phyloP scores from a whole-genome alignment of 1,140 invertebrate species.

The Acyrthosiphon pisum region DNA sequence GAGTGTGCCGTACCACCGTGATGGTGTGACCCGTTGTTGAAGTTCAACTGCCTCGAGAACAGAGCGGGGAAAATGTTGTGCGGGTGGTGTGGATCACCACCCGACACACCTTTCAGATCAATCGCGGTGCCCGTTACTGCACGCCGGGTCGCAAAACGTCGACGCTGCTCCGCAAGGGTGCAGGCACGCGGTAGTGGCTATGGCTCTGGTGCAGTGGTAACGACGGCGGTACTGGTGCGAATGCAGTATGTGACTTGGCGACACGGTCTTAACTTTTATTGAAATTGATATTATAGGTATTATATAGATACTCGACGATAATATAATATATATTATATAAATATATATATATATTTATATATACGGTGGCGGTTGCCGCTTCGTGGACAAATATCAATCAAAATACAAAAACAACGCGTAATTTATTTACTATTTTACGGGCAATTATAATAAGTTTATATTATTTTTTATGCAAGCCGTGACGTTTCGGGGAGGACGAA shows the following conservation, averaged over 20 bases:
- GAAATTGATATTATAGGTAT: neutral
- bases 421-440: too few relatives aligned
- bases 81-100: conserved; percentile 68
- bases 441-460: too few relatives aligned
- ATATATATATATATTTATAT: too few relatives aligned
- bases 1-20: conserved; percentile 50
- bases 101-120: conserved; percentile 56
- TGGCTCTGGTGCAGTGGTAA: neutral
- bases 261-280: neutral
- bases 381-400: neutral
- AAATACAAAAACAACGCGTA: neutral
- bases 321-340: too few relatives aligned
- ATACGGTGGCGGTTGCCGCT: neutral
- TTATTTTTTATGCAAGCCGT: neutral
- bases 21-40: conserved; percentile 63
- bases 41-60: conserved; percentile 85
- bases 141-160: conserved; percentile 32
- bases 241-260: neutral
- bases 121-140: conserved; percentile 54
- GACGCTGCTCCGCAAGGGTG: neutral
- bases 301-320: neutral
- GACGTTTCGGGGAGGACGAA: neutral
- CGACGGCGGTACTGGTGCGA: neutral
- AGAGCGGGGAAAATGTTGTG: conserved; percentile 90
- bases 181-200: neutral